These are phyloP conservation scores for Chelon auratus DNA, from an alignment of 2,797 vertebrate species.

Conservation along the genomic window DNA sequence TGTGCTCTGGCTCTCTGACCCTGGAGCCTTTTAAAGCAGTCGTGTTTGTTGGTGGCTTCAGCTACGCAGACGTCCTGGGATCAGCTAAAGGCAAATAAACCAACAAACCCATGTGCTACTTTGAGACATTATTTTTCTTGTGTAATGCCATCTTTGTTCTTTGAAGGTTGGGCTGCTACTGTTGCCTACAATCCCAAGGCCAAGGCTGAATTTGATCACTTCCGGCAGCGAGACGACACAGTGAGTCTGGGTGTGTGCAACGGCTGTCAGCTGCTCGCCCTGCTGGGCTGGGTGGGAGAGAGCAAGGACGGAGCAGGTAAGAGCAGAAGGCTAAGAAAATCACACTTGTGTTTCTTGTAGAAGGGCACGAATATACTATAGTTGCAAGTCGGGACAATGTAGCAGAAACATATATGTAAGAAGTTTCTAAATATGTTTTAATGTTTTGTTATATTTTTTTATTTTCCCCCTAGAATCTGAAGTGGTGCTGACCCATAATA, in stretches of 20 bases:
- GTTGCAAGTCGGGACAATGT: background rate
- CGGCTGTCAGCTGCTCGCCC: constrained; percentile 92
- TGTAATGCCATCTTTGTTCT: constrained; percentile 20
- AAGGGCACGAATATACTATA: background rate
- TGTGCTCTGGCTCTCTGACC: constrained; percentile 85
- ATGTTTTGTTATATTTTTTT: background rate
- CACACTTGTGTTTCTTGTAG: background rate
- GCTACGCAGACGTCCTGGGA: constrained; percentile 92
- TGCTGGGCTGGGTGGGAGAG: constrained; percentile 92
- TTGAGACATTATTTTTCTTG: background rate
- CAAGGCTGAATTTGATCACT: constrained; percentile 85
- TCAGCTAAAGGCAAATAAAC: constrained; percentile 90
- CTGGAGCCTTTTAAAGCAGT: constrained; percentile 89
- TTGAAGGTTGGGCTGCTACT: constrained; percentile 91
- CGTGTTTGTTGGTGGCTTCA: constrained; percentile 95
- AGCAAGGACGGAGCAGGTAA: constrained; percentile 63
- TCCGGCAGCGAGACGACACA: constrained; percentile 86
- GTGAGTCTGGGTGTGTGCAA: constrained; percentile 95
- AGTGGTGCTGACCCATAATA: constrained; percentile 88
- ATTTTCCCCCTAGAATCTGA: constrained; percentile 69
- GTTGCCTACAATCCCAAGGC: constrained; percentile 86
- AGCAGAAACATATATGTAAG: background rate
- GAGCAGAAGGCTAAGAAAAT: too few relatives aligned
- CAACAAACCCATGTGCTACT: background rate
- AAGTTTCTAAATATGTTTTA: background rate